Conservation (phyloP, 2,888 invertebrate species). For the Nomada ferruginata region DNA sequence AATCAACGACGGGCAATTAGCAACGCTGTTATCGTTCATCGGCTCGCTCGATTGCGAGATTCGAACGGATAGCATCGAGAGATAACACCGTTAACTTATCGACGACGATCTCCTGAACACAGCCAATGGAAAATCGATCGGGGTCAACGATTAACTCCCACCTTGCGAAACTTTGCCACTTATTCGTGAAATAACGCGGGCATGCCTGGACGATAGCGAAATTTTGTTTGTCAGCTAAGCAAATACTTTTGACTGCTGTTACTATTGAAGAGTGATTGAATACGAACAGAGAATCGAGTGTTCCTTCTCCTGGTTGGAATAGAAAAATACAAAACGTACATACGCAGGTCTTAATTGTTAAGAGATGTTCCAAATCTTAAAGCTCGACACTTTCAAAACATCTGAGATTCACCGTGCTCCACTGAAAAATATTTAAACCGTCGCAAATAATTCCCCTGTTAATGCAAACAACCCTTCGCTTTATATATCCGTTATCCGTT, state of each 20-base stretch:
- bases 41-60: conserved; percentile 42
- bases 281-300: too few species aligned
- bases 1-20: conserved; percentile 56
- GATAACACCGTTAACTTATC: conserved; percentile 42
- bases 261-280: too few species aligned
- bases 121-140: conserved; percentile 24
- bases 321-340: too few species aligned
- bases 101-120: conserved; percentile 20
- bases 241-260: background rate
- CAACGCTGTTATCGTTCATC: conserved; percentile 50
- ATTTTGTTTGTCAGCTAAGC: background rate
- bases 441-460: too few species aligned
- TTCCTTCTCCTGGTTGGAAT: too few species aligned
- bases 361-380: too few species aligned
- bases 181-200: background rate
- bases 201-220: background rate
- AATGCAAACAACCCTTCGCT: too few species aligned
- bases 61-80: conserved; percentile 17
- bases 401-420: too few species aligned
- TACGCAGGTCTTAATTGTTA: too few species aligned
- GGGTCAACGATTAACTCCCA: conserved; percentile 1
- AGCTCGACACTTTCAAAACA: too few species aligned
- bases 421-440: too few species aligned
- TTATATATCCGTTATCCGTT: too few species aligned
- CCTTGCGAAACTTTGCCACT: background rate